Evolutionary conservation across 23 tunicate species (phyloP), one percentile per base, ranked within the genome.

Genomic region (Styela clava): DNA sequence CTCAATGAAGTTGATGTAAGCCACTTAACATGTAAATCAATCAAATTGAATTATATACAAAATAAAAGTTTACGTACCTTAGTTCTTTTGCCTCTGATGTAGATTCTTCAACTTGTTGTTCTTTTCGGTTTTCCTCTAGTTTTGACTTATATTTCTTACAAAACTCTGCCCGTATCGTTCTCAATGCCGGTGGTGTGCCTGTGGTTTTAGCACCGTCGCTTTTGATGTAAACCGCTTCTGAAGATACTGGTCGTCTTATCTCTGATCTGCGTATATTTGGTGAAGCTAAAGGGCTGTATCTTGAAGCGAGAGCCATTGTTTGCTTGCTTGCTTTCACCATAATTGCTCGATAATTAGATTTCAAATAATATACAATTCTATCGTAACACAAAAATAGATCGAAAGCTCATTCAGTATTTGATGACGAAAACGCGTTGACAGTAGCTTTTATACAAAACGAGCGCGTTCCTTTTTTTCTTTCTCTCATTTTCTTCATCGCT

Each of bases 251-350:
- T 31, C 52, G 37, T 22, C 51, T 32, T 16, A 72, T 34, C 1
- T 32, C 78, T 32, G 1, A 22, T 31, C 32, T 19, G 18, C 52
- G 44, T 18, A 19, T 7, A 36, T 56, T 76, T 35, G 81, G 12
- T 32, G 52, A 16, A 1, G 78, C 16, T 22, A 76, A 26, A 25
- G 62, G 81, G 64, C 65, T 44, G 65, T 76, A 76, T 0, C 81
- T 25, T 24, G 81, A 16, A 21, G 81, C 64, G 18, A 76, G 16
- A 25, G 52, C 52, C 26, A 76, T 35, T 35, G 81, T 76, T 32
- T 76, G 65, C 65, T 76, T 76, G 52, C 64, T 64, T 76, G 81
- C 81, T 52, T 76, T 76, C 65, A 76, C 81, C 81, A 76, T 76
- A 31, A 31, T 33, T 25, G 51, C 33, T n/a, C n/a, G n/a, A n/a